Evolutionary conservation across 1,140 invertebrate species (phyloP).

Genomic region (Papilio aristodemus): DNA sequence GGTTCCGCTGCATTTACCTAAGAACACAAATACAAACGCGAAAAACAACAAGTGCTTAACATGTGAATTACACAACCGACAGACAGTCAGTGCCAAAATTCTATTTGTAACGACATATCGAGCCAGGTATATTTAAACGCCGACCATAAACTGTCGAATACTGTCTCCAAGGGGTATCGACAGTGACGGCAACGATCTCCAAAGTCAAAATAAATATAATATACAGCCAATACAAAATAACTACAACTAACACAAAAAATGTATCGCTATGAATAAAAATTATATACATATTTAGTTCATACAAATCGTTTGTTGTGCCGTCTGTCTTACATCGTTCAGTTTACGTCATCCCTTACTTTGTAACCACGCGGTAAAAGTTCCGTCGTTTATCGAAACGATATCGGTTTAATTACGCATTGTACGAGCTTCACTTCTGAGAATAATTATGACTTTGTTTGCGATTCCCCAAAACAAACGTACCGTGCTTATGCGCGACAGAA

Average conservation of each 20-base stretch:
- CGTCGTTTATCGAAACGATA: constrained; percentile 40
- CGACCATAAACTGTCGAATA: constrained; percentile 77
- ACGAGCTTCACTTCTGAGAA: constrained; percentile 59
- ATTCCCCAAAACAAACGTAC: constrained; percentile 73
- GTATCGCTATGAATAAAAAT: not conserved
- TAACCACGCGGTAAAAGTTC: constrained; percentile 11
- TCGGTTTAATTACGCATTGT: constrained; percentile 55
- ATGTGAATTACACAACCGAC: constrained; percentile 76
- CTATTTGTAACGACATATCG: constrained; percentile 78
- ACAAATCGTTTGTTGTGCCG: no score
- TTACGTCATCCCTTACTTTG: not conserved
- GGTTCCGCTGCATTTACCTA: constrained; percentile 2
- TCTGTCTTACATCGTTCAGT: not conserved
- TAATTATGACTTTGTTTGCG: constrained; percentile 72
- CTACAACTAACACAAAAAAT: not conserved
- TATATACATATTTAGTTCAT: no score
- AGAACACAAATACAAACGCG: constrained; percentile 56
- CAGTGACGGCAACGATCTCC: constrained; percentile 34
- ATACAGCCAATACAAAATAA: not conserved
- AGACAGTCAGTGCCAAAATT: constrained; percentile 78
- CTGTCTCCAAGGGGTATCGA: constrained; percentile 48
- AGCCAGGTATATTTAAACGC: constrained; percentile 79
- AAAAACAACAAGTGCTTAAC: constrained; percentile 74
- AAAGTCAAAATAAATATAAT: not conserved
- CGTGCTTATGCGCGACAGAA: constrained; percentile 69